Evolutionary conservation across 2,113 vertebrate genomes (phyloP).

Genomic region (Lamprologus callipterus): DNA sequence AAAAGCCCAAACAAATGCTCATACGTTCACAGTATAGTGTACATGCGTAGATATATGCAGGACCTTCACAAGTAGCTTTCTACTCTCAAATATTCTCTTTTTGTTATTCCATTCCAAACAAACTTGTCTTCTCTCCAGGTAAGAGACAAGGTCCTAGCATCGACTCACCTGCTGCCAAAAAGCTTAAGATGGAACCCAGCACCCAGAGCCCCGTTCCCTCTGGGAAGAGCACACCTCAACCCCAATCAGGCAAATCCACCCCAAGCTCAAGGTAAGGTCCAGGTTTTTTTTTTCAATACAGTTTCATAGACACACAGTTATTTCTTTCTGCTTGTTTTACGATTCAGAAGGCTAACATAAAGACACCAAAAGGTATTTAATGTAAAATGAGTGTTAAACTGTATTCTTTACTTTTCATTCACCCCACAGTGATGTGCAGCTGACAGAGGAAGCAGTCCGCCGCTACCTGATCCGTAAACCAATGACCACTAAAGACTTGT

Average conservation of each 20-base stretch:
- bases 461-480: conserved; percentile 90
- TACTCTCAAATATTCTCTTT: background rate
- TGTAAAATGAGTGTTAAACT: background rate
- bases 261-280: conserved; percentile 77
- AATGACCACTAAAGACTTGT: conserved; percentile 92
- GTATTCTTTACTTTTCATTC: background rate
- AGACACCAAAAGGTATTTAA: background rate
- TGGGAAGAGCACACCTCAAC: conserved; percentile 83
- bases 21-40: background rate
- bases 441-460: conserved; percentile 86
- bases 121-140: conserved; percentile 53
- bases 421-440: conserved; percentile 78
- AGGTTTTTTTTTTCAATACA: background rate
- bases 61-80: background rate
- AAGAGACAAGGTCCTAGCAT: conserved; percentile 68
- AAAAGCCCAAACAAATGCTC: background rate
- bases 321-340: background rate
- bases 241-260: conserved; percentile 83
- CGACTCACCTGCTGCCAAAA: conserved; percentile 79
- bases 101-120: background rate
- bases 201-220: conserved; percentile 74
- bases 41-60: background rate
- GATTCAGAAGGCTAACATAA: background rate
- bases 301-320: background rate
- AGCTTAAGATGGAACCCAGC: conserved; percentile 77